These are phyloP conservation scores for Drosophila busckii DNA, from an alignment of 1,140 invertebrate species.

Conservation along the genomic window DNA sequence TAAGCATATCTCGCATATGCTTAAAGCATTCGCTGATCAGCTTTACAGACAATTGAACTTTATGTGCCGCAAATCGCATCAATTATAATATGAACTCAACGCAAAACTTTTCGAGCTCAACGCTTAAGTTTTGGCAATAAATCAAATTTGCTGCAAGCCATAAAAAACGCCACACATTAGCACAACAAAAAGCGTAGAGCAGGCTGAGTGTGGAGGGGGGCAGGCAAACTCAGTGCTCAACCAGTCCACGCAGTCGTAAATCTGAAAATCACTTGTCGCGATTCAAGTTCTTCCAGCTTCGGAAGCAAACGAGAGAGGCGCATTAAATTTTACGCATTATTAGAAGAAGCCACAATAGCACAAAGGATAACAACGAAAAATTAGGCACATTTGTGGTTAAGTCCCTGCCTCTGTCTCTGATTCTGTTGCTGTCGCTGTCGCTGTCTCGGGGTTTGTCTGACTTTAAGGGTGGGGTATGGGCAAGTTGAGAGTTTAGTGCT, in stretches of 20 bases:
- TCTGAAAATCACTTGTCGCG: constrained; percentile 78
- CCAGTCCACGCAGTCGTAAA: constrained; percentile 60
- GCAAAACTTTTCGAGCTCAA: constrained; percentile 44
- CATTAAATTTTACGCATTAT: constrained; percentile 78
- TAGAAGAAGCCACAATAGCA: constrained; percentile 47
- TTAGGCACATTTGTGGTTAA: constrained; percentile 72
- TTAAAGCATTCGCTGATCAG: constrained; percentile 19
- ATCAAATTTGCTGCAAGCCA: constrained; percentile 72
- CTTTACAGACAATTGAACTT: constrained; percentile 70
- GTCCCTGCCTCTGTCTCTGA: too few species aligned
- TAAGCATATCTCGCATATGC: constrained; percentile 36
- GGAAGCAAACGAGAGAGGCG: constrained; percentile 38
- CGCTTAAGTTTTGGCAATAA: constrained; percentile 64
- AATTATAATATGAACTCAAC: constrained; percentile 68
- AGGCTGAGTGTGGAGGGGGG: too few species aligned
- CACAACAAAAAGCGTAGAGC: constrained; percentile 59
- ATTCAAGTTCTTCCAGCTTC: constrained; percentile 40
- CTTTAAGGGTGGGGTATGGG: background rate
- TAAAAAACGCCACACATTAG: constrained; percentile 71
- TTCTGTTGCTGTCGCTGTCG: too few species aligned
- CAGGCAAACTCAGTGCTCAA: too few species aligned
- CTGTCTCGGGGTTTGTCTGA: constrained; percentile 9
- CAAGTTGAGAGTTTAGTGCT: constrained; percentile 29
- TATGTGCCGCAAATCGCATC: constrained; percentile 72
- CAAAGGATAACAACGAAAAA: constrained; percentile 76